Evolutionary conservation across 1,140 invertebrate genomes (phyloP), one percentile per base, ranked within the genome.

Genomic region (Octopus sinensis): DNA sequence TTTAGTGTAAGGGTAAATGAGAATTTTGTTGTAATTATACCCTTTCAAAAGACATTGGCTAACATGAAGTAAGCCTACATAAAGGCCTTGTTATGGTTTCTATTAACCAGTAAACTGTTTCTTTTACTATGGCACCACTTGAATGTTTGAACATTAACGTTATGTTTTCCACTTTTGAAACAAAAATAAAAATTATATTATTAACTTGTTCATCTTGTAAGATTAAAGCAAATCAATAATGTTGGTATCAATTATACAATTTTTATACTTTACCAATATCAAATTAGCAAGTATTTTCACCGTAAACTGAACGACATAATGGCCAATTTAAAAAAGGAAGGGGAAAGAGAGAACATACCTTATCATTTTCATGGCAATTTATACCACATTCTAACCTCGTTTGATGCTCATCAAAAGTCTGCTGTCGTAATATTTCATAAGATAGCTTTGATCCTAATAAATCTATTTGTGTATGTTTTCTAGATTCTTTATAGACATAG

Each of bases 401-500:
- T 17, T 9, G 1, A 9, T 54, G 7, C 4, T 23, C 17, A 56
- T 81, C 78, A 79, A 83, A 85, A 5, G 68, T 51, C 73, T 83
- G 80, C 6, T 75, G 12, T 4, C 75, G 51, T 52, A 52, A 54
- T 17, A 82, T 23, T 4, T 54, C 54, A 77, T 71, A 85, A n/a
- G 77, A 76, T 9, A 81, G 79, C n/a, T 80, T 62, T 17, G 78
- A 54, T 0, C 76, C 77, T 5, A 76, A 78, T 78, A 85, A 84
- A 7, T 53, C 51, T 4, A 85, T 79, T 30, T 84, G 81, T 0
- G 82, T 54, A 30, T 80, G 80, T 23, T 23, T 56, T 71, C 82
- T 77, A 10, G 53, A 54, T n/a, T 83, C 83, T 51, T 43, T 79
- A 80, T 84, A 84, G 0, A 85, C 81, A 71, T 84, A 84, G 0